Base-by-base conservation (phyloP, 2,797 vertebrate species). In the Amblyopsis hoosieri region DNA sequence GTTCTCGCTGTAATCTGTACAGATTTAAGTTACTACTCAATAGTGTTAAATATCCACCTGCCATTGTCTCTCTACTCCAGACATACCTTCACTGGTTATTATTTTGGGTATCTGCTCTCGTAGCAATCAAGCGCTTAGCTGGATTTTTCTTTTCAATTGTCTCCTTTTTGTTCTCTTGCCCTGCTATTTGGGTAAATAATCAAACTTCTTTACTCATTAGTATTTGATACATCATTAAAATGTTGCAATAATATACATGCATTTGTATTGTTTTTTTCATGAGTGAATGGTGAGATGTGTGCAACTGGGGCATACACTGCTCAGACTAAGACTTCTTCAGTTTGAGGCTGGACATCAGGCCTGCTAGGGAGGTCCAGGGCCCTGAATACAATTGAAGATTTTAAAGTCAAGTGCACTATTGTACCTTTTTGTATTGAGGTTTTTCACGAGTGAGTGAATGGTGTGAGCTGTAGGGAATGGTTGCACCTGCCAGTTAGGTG, bases 151-250 rank as follows among this genome's bases (percentile, higher is more conserved):
- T 78, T 80, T 70, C 58, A 63, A 60, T 72, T 12, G 69, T 79
- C 57, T 74, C 57, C 80, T 60, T 61, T 71, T 50, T 70, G 12
- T 66, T 78, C 45, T 77, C 65, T 84, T 78, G 70, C 74, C 62
- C 74, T 62, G 60, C 50, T 42, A 72, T 84, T 82, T 70, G 84
- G 84, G 80, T 87, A 64, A 84, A 89, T 74, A 80, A 73, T 81
- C 69, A 55, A 57, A 79, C 57, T 81, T 83, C 69, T 82, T 23
- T 23, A 70, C 71, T 89, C 83, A 86, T 86, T 83, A 86, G 82
- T 88, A 69, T 76, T 84, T 83, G 86, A 82, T 72, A 87, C 70
- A 58, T 89, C 82, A 92, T 90, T 90, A 90, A 92, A 91, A 83
- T 55, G 80, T 89, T 90, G 87, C 88, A 92, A 91, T 90, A 88